Percentiles rank a stretch among this genome's conserved stretches.
Conservation (phyloP, 2,113 vertebrate species). For the Chaetops frenatus region DNA sequence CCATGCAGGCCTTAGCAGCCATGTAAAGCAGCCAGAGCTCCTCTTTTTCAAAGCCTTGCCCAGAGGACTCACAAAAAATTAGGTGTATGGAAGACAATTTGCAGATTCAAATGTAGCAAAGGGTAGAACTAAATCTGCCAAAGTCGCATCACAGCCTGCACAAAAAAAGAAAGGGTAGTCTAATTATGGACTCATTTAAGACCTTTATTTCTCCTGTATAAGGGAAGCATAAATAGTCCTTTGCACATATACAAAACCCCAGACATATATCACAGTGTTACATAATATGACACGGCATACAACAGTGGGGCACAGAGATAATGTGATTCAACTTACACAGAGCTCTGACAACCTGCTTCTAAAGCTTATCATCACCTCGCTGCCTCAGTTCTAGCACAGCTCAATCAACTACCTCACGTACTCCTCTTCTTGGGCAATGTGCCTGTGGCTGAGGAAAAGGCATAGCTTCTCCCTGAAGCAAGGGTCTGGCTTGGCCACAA, state of each 20-base stretch:
- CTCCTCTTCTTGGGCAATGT: fast-evolving
- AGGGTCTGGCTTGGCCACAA: background rate
- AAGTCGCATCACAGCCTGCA: background rate
- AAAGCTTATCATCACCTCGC: background rate
- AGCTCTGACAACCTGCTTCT: background rate
- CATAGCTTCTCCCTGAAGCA: background rate
- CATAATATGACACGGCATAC: background rate
- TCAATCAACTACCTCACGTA: fast-evolving
- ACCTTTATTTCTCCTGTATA: background rate
- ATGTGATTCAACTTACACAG: background rate
- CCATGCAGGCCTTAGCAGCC: background rate
- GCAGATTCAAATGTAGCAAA: background rate
- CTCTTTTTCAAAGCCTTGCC: background rate
- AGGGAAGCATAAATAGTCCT: background rate
- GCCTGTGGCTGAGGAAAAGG: background rate
- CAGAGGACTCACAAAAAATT: background rate
- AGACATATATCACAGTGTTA: background rate
- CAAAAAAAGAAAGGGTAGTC: background rate
- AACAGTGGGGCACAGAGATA: background rate
- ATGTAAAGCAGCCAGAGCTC: background rate
- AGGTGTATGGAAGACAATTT: background rate
- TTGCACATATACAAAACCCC: background rate
- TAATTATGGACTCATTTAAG: background rate
- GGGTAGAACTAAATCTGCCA: background rate
- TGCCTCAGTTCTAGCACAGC: background rate